Evolutionary conservation across 2,797 vertebrate species (phyloP).

Genomic region (Pyrocephalus nanus): DNA sequence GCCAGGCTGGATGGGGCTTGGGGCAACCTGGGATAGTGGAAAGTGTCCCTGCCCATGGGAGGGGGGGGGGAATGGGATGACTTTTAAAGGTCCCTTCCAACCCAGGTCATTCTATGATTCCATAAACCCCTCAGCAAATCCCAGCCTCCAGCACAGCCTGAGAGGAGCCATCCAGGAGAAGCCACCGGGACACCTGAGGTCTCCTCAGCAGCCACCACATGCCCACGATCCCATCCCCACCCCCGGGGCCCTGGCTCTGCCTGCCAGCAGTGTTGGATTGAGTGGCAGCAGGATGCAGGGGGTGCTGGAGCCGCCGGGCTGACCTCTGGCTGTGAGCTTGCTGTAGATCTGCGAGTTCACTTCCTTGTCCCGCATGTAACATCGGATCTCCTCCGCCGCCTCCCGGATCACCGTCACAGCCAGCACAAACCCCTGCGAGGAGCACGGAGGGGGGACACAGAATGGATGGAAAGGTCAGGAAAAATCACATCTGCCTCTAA

Average conservation of each 20-base stretch:
- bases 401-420: slow-evolving; percentile 92
- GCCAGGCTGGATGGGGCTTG: accelerated
- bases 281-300: background rate
- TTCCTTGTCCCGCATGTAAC: slow-evolving; percentile 94
- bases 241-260: slow-evolving; percentile 27
- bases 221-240: background rate
- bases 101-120: accelerated
- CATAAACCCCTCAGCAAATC: background rate
- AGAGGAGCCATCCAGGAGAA: background rate
- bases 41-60: background rate
- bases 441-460: background rate
- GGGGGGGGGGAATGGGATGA: too few species aligned
- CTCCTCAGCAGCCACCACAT: background rate
- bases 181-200: background rate
- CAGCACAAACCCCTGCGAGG: slow-evolving; percentile 90
- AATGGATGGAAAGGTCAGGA: background rate
- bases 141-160: background rate
- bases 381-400: slow-evolving; percentile 94
- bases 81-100: background rate
- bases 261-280: slow-evolving; percentile 12
- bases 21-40: accelerated
- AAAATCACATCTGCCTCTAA: slow-evolving; percentile 39
- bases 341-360: slow-evolving; percentile 99
- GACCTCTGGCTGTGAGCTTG: slow-evolving; percentile 95
- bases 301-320: slow-evolving; percentile 38